A percentile compares a stretch with the other conserved stretches of the same genome.
These are phyloP conservation scores for Drosophila pandora DNA, from an alignment of 1,140 invertebrate species.

Conservation along the genomic window DNA sequence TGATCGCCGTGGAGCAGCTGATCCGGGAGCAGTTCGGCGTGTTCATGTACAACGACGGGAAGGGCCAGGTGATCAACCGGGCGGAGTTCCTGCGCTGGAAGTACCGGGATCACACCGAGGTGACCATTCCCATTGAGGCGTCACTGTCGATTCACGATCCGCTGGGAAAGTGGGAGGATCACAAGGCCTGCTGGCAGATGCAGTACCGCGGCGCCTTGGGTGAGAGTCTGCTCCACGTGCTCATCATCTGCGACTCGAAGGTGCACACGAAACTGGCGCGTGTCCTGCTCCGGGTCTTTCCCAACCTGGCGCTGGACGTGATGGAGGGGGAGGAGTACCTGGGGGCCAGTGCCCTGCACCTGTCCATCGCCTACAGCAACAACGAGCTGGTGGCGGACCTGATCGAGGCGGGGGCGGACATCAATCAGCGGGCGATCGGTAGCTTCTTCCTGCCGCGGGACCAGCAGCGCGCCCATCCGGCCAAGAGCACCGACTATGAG, in stretches of 20 bases:
- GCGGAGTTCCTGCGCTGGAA: conserved; percentile 97
- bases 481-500: conserved; percentile 95
- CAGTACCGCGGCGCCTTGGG: conserved; percentile 97
- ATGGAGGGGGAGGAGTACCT: conserved; percentile 99
- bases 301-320: conserved; percentile 95
- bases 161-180: conserved; percentile 93
- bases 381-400: conserved; percentile 97
- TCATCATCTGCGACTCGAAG: conserved; percentile 97
- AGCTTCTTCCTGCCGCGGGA: conserved; percentile 96
- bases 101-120: conserved; percentile 92
- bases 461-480: conserved; percentile 90
- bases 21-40: conserved; percentile 94
- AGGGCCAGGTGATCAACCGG: conserved; percentile 93
- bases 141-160: conserved; percentile 92
- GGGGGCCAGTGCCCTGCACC: conserved; percentile 96
- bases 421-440: conserved; percentile 96
- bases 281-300: conserved; percentile 95
- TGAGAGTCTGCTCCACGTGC: conserved; percentile 96
- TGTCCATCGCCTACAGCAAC: conserved; percentile 98
- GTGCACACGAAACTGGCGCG: conserved; percentile 89
- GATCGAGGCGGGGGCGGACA: conserved; percentile 94
- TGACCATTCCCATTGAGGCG: conserved; percentile 92
- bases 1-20: conserved; percentile 92
- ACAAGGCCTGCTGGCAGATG: conserved; percentile 98
- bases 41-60: conserved; percentile 95